These are phyloP conservation scores for Brachionus calyciflorus DNA, from an alignment of 1,140 invertebrate species.

Conservation along the genomic window DNA sequence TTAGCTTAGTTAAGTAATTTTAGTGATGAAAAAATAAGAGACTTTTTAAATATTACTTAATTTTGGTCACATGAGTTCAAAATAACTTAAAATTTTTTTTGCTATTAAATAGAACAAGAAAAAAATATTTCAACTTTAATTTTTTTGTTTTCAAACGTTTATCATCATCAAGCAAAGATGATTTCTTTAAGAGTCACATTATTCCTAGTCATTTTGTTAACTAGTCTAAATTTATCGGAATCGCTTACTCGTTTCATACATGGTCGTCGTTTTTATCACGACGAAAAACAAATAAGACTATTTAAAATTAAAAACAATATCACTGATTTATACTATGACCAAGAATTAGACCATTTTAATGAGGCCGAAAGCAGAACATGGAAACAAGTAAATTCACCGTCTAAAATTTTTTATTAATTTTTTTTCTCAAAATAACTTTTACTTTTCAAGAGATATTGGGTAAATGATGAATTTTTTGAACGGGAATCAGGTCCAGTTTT, in stretches of 20 bases:
- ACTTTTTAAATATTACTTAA: too few relatives aligned
- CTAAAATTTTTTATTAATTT: neutral
- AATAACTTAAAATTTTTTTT: too few relatives aligned
- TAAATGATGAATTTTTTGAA: slow-evolving; percentile 70
- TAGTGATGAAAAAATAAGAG: too few relatives aligned
- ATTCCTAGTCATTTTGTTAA: neutral
- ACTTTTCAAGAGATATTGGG: slow-evolving; percentile 69
- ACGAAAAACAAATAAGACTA: neutral
- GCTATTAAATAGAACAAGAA: too few relatives aligned
- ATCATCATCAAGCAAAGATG: neutral
- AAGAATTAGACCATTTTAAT: slow-evolving; percentile 75
- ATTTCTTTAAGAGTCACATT: neutral
- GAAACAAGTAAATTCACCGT: slow-evolving; percentile 66
- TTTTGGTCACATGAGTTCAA: too few relatives aligned
- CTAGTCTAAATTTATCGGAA: neutral
- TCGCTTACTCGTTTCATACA: slow-evolving; percentile 47
- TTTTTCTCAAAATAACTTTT: too few relatives aligned
- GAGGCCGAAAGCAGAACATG: slow-evolving; percentile 68
- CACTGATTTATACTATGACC: slow-evolving; percentile 70
- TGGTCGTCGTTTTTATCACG: neutral
- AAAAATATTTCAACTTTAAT: too few relatives aligned
- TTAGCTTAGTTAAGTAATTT: too few relatives aligned
- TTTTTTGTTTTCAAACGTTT: neutral
- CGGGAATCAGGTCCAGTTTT: slow-evolving; percentile 73
- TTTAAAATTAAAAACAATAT: slow-evolving; percentile 36